These are phyloP conservation scores for Carlito syrichta DNA, from an alignment of 2,113 vertebrate genomes.

Conservation along the genomic window DNA sequence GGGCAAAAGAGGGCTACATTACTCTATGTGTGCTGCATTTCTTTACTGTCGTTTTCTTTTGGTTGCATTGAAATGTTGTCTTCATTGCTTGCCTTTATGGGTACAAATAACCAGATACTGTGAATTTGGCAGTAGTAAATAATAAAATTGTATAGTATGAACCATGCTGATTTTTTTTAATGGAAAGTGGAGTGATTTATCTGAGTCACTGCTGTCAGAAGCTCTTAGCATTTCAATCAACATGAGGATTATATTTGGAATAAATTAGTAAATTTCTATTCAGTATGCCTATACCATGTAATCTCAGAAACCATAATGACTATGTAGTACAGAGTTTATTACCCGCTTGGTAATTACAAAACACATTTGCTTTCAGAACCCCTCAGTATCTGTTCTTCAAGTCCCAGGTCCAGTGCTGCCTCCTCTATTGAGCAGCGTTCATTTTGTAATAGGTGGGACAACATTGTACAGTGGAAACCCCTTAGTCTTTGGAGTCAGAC, in stretches of 20 bases:
- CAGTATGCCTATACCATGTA: constrained; percentile 45
- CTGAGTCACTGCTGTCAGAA: constrained; percentile 11
- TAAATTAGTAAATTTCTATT: constrained; percentile 70
- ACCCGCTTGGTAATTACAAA: constrained; percentile 52
- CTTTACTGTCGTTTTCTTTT: neutral
- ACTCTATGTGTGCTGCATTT: neutral
- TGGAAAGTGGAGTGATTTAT: constrained; percentile 8
- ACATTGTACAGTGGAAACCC: neutral
- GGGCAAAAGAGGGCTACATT: neutral
- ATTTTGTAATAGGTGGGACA: neutral
- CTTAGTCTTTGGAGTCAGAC: neutral
- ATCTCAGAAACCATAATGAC: constrained; percentile 71
- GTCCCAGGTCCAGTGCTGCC: neutral
- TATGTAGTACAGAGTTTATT: constrained; percentile 57
- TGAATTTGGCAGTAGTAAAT: neutral
- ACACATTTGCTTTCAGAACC: neutral
- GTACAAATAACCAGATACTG: constrained; percentile 1
- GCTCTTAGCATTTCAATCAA: constrained; percentile 70
- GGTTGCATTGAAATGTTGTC: neutral
- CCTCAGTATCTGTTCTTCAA: neutral
- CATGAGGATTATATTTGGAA: constrained; percentile 73
- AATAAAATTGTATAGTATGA: neutral
- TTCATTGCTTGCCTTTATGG: neutral
- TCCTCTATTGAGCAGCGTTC: neutral
- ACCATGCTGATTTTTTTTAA: neutral